Conservation (phyloP, 2,113 vertebrate genomes). For the Cebus imitator region DNA sequence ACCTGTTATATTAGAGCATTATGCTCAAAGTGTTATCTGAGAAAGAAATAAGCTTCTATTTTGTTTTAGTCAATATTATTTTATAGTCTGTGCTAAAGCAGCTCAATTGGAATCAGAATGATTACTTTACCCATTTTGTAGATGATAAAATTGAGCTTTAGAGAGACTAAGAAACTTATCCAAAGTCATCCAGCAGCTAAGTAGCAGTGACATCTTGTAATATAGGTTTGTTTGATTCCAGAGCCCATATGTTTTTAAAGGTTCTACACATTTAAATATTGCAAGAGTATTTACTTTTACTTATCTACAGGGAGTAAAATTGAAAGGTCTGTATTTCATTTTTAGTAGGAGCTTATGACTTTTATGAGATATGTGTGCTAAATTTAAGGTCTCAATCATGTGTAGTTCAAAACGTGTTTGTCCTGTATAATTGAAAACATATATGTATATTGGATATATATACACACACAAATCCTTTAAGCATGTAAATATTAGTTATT, state of each 20-base stretch:
- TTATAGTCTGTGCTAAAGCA: neutral
- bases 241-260: neutral
- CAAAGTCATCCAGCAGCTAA: neutral
- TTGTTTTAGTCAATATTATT: neutral
- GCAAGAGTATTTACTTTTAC: neutral
- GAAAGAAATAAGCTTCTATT: neutral
- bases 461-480: neutral
- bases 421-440: neutral
- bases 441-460: neutral
- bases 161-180: neutral
- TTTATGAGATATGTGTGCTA: neutral
- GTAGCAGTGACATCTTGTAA: neutral
- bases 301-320: neutral
- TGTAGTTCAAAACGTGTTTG: neutral
- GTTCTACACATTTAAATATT: neutral
- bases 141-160: neutral
- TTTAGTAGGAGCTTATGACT: neutral
- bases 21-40: neutral
- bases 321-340: neutral
- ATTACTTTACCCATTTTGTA: neutral
- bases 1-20: neutral
- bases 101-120: neutral
- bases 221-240: neutral
- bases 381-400: constrained; percentile 1
- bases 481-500: neutral